Base-by-base conservation (phyloP, 2,888 invertebrate species). In the Lasioglossum leucozonium region DNA sequence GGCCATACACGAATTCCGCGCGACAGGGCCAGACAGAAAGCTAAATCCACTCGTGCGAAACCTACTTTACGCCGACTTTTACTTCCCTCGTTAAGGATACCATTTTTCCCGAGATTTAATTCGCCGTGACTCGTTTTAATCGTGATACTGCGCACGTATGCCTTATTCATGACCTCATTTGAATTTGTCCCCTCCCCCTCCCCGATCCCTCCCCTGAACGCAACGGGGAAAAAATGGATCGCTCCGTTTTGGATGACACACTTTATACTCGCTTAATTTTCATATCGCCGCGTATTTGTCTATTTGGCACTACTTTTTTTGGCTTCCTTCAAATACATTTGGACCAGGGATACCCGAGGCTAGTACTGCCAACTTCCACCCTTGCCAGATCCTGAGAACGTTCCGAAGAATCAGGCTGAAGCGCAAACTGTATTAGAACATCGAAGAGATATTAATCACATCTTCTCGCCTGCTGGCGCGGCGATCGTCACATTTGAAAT, bases 291-390 rank as follows among this genome's bases (percentile, higher is more conserved):
- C 82, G 85, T 85, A 86, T 79, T 84, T 72, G 83, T 86, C 87
- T 86, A 86, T 87, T 87, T 87, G 87, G 87, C 87, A 87, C 87
- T 87, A 86, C 86, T 80, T 86, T 86, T n/a, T 87, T 87, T 87
- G 87, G 87, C 87, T 83, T 87, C 87, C 83, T 86, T 80, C 82
- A 58, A 83, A 83, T 87, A 83, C 87, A 87, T 86, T 87, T 83
- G 87, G 86, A 86, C 80, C 83, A 69, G 75, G 77, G 47, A 72
- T 77, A 72, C 18, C 69, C 44, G n/a, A 65, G 74, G 62, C 18
- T 80, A 44, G 69, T 80, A 86, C 76, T 87, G 87, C 87, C 87
- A 87, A 87, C 79, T 86, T 86, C 75, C 67, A 83, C 40, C 69
- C 83, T 87, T 86, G 87, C 87, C 87, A 87, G 87, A 78, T 83